Percentiles rank a stretch among this genome's conserved stretches.
Evolutionary conservation across 1,140 invertebrate species (phyloP).

Genomic region (Pseudomyrmex sp.): DNA sequence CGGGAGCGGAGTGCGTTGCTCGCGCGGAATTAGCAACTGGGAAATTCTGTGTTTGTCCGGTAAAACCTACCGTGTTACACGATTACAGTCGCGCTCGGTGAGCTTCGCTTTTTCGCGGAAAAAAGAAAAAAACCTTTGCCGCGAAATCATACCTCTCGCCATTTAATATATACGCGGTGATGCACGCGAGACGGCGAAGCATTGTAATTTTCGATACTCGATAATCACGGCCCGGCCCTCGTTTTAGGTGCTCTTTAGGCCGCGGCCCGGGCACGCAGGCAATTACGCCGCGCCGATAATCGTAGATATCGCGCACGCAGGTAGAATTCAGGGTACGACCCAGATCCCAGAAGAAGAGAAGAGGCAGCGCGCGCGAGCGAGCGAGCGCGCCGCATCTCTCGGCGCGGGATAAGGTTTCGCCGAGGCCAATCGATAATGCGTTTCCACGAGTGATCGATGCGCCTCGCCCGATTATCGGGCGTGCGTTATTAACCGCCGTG

Average conservation of each 20-base stretch:
- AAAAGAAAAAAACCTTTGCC: not conserved
- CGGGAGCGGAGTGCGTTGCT: slow-evolving; percentile 22
- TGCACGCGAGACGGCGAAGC: slow-evolving; percentile 36
- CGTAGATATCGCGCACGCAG: slow-evolving; percentile 64
- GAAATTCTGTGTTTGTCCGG: not conserved
- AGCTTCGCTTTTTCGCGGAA: slow-evolving; percentile 45
- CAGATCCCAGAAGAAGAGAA: slow-evolving; percentile 75
- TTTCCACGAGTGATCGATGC: slow-evolving; percentile 73
- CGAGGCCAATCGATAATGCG: slow-evolving; percentile 78
- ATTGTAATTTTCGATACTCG: slow-evolving; percentile 71
- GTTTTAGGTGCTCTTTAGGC: slow-evolving; percentile 61
- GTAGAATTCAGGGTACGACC: slow-evolving; percentile 81
- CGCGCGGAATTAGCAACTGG: slow-evolving; percentile 24
- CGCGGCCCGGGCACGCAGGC: slow-evolving; percentile 61
- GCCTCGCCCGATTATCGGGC: slow-evolving; percentile 68
- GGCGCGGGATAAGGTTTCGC: slow-evolving; percentile 65
- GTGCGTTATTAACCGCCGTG: slow-evolving; percentile 62
- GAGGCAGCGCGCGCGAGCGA: slow-evolving; percentile 63
- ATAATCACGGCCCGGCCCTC: slow-evolving; percentile 65
- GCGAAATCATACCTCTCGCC: slow-evolving; percentile 47
- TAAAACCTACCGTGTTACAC: slow-evolving; percentile 38
- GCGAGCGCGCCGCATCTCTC: not conserved
- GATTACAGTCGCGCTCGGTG: not conserved
- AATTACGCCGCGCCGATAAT: slow-evolving; percentile 60
- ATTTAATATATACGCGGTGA: slow-evolving; percentile 56